Evolutionary conservation across 1,140 invertebrate genomes (phyloP).

Genomic region (Polypedilum pembai): DNA sequence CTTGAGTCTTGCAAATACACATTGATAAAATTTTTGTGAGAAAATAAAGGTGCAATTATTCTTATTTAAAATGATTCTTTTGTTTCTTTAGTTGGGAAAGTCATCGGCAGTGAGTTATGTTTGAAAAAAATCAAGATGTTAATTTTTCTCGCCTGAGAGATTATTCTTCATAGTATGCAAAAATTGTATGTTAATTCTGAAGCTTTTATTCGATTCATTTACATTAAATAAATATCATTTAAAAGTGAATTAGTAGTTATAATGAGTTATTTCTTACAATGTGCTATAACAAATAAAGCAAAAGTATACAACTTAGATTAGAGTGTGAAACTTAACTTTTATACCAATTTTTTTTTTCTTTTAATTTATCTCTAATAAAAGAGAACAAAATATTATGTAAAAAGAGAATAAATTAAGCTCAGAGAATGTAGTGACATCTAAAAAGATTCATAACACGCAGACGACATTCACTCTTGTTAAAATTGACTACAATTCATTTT

Average conservation of each 20-base stretch:
- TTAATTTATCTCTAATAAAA: no score
- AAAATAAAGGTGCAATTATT: no score
- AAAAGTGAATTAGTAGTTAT: no score
- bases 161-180: no score
- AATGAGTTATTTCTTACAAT: background rate
- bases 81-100: no score
- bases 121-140: no score
- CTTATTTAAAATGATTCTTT: no score
- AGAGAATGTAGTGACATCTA: background rate
- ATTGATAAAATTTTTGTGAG: background rate
- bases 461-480: background rate
- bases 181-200: no score
- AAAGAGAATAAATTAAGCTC: background rate
- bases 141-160: no score
- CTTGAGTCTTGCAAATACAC: background rate
- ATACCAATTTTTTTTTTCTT: background rate
- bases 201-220: no score
- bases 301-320: background rate
- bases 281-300: constrained; percentile 17
- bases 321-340: constrained; percentile 15
- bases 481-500: background rate
- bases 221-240: no score
- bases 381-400: background rate
- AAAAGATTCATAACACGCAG: constrained; percentile 16
- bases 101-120: no score